phyloP scores from a whole-genome alignment of 1,140 invertebrate genomes.

The Drosophila mauritiana region DNA sequence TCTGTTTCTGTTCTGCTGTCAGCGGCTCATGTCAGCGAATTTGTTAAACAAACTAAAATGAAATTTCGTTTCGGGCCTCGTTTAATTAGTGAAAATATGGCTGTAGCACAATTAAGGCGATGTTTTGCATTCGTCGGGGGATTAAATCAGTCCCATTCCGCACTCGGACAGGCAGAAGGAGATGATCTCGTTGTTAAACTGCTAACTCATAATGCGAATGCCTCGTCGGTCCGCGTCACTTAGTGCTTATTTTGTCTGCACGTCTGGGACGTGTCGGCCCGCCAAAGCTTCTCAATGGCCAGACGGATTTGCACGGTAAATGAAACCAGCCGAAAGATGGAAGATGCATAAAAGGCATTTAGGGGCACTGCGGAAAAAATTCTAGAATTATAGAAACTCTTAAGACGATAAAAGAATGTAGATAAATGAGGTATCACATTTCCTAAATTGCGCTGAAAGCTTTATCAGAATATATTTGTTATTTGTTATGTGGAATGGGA shows the following conservation, averaged over 20 bases:
- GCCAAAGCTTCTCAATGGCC: constrained; percentile 63
- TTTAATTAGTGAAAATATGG: constrained; percentile 60
- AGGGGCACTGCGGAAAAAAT: constrained; percentile 20
- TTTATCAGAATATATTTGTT: no score
- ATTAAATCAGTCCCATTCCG: constrained; percentile 66
- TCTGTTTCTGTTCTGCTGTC: constrained; percentile 58
- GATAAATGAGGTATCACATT: no score
- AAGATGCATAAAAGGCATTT: constrained; percentile 14
- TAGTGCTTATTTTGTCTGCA: constrained; percentile 80
- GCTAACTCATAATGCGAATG: constrained; percentile 71
- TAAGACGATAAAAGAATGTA: no score
- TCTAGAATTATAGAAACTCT: neutral
- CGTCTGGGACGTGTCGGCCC: constrained; percentile 63
- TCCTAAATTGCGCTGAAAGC: no score
- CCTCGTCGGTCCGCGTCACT: constrained; percentile 60
- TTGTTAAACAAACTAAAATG: constrained; percentile 81
- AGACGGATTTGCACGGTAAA: constrained; percentile 70
- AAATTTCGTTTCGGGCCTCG: constrained; percentile 51
- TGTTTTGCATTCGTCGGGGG: constrained; percentile 40
- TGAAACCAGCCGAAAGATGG: constrained; percentile 54
- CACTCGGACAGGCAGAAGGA: constrained; percentile 64
- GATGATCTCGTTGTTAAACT: constrained; percentile 69
- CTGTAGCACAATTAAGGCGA: constrained; percentile 70
- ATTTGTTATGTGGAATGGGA: no score
- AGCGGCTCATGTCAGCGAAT: constrained; percentile 75